A percentile compares a stretch with the other conserved stretches of the same genome.
phyloP scores from a whole-genome alignment of 2,113 vertebrate genomes.

The Aegotheles bennettii region DNA sequence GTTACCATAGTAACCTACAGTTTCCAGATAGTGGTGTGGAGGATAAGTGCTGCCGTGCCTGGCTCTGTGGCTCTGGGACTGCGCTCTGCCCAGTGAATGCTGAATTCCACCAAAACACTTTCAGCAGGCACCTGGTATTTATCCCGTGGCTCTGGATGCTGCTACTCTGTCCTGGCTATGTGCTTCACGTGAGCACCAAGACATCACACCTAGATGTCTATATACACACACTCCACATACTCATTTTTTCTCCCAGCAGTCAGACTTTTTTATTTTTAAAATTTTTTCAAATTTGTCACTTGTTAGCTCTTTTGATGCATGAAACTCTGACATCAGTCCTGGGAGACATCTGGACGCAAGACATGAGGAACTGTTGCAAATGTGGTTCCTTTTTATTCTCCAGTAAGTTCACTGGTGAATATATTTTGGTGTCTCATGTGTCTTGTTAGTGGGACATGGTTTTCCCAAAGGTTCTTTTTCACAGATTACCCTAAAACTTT shows the following conservation, averaged over 20 bases:
- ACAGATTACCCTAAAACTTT: not conserved
- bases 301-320: not conserved
- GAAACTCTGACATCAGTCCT: not conserved
- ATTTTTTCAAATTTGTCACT: not conserved
- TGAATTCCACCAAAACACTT: not conserved
- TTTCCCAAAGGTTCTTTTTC: not conserved
- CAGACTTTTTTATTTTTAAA: not conserved
- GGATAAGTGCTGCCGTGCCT: not conserved
- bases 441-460: not conserved
- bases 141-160: not conserved
- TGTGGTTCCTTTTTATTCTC: not conserved
- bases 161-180: not conserved
- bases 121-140: not conserved
- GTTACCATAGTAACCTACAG: constrained; percentile 47
- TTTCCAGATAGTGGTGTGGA: not conserved
- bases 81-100: not conserved
- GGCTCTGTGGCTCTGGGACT: not conserved
- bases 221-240: not conserved
- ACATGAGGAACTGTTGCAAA: not conserved
- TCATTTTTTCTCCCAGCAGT: not conserved
- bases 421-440: not conserved
- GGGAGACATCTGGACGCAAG: not conserved
- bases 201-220: not conserved
- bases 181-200: not conserved
- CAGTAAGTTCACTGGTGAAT: not conserved